Conservation (phyloP, 2,797 vertebrate species). For the Sphenodon punctatus region DNA sequence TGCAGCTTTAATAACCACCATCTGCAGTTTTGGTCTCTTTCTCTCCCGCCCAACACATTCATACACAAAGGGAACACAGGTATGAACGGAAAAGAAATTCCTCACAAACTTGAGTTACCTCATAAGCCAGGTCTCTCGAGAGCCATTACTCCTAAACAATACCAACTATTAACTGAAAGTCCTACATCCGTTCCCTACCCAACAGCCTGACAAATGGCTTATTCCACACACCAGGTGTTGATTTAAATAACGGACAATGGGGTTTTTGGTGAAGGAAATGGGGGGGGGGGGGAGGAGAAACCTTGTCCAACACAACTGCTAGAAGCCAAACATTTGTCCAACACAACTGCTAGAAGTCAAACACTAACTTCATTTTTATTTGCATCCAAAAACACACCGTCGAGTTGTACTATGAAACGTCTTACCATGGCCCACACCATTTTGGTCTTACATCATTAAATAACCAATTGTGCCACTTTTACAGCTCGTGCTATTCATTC, state of each 20-base stretch:
- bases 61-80: neutral
- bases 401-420: fast-evolving
- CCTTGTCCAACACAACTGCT: no score
- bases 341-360: neutral
- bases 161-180: fast-evolving
- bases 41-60: neutral
- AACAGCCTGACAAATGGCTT: neutral
- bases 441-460: neutral
- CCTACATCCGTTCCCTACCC: neutral
- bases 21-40: no score
- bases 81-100: neutral
- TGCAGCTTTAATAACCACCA: no score
- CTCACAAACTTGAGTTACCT: neutral
- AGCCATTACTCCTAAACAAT: fast-evolving
- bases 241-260: fast-evolving
- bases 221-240: neutral
- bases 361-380: neutral
- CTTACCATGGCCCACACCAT: fast-evolving
- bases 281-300: no score
- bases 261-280: no score
- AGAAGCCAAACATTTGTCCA: no score
- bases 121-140: fast-evolving
- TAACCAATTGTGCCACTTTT: neutral
- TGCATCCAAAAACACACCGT: fast-evolving
- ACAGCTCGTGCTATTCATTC: slow-evolving; percentile 2